Evolutionary conservation across 1,140 invertebrate species (phyloP), one percentile per base, ranked within the genome.

Genomic region (Drosophila melanica): DNA sequence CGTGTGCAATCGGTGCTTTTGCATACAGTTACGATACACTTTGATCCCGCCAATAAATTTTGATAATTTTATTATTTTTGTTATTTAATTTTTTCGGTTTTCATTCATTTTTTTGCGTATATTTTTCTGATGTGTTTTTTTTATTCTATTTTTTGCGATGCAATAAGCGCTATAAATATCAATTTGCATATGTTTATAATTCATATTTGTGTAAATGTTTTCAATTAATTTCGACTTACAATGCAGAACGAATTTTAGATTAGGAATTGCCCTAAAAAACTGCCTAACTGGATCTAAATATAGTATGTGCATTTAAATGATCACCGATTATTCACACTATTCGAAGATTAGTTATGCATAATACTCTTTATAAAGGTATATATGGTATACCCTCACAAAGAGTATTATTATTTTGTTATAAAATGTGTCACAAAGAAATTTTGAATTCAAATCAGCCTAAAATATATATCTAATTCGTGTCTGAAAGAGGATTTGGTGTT

Each of bases 11-110:
- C 65, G 55, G 62, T 63, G 54, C 10, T 58, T 74, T 79, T 81
- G 79, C 79, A 82, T 79, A 55, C 62, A 54, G 44, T 63, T 79
- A 85, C 79, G 90, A 91, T 91, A 91, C 81, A 91, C 90, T 91
- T 91, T 91, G 89, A 90, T 90, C 90, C 90, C 90, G 53, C 47
- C 66, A 77, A 69, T 82, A 77, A 73, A 89, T 77, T 76, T 79
- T 86, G 90, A 91, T 91, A 91, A 90, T 90, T 89, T 79, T 86
- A 82, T 86, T 82, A 75, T 90, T 76, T 71, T 80, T 84, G 76
- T 65, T 82, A 76, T 79, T 84, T 64, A 70, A 79, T 79, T 79
- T 63, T n/a, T 67, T 65, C 50, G 47, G 42, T 68, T 63, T 69
- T 69, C 66, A 69, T 63, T 69, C 66, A 69, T 63, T 65, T 57